These are phyloP conservation scores for Darevskia mixta DNA, from an alignment of 2,797 vertebrate species.

Conservation along the genomic window DNA sequence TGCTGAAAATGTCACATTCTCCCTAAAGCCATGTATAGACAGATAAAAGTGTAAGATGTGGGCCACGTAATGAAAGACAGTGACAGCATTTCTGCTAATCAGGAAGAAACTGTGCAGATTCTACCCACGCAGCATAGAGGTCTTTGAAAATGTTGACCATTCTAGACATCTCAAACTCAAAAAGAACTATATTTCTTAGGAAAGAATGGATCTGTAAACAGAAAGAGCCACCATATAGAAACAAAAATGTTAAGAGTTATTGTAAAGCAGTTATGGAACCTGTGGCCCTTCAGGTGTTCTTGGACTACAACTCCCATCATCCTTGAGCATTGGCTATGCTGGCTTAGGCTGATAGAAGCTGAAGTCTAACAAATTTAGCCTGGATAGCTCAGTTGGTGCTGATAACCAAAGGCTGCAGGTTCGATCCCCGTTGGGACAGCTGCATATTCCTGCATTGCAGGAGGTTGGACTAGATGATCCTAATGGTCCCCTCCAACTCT, in stretches of 20 bases:
- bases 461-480: too few species aligned
- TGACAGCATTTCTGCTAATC: constrained; percentile 55
- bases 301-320: not conserved
- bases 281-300: constrained; percentile 22
- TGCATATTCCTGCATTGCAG: too few species aligned
- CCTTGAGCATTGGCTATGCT: too few species aligned
- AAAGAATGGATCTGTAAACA: not conserved
- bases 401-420: too few species aligned
- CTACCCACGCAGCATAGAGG: constrained; percentile 34
- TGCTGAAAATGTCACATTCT: constrained; percentile 61
- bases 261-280: not conserved
- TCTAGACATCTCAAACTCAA: constrained; percentile 26
- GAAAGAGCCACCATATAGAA: constrained; percentile 35
- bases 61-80: constrained; percentile 53
- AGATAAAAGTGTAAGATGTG: constrained; percentile 56
- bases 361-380: too few species aligned
- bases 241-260: not conserved
- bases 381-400: too few species aligned
- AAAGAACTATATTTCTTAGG: constrained; percentile 14
- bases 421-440: too few species aligned
- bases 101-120: constrained; percentile 32
- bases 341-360: too few species aligned
- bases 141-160: constrained; percentile 28
- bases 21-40: constrained; percentile 58
- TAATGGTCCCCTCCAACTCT: too few species aligned